phyloP scores from a whole-genome alignment of 2,888 invertebrate species.

The Homarus gammarus region DNA sequence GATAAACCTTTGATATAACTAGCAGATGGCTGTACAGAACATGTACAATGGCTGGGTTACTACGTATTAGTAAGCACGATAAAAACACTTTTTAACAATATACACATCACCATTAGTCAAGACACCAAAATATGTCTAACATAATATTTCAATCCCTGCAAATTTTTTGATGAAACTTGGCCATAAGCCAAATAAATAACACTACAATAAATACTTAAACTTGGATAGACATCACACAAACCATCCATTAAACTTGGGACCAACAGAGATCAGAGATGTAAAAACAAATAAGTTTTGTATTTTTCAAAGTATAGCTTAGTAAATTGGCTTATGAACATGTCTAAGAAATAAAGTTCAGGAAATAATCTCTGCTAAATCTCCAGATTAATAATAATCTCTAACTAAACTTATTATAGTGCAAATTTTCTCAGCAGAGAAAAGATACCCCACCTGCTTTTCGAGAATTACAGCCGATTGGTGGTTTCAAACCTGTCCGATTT shows the following conservation, averaged over 20 bases:
- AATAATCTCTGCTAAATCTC: slow-evolving; percentile 1
- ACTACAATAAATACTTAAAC: slow-evolving; percentile 37
- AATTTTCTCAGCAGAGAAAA: too few relatives aligned
- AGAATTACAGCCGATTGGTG: too few relatives aligned
- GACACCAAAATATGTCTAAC: slow-evolving; percentile 9
- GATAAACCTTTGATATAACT: slow-evolving; percentile 67
- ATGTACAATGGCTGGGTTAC: slow-evolving; percentile 50
- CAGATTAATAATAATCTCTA: neutral
- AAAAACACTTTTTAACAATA: slow-evolving; percentile 32
- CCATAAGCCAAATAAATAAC: slow-evolving; percentile 34
- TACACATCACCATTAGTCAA: slow-evolving; percentile 42
- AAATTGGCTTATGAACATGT: neutral
- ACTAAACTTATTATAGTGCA: neutral
- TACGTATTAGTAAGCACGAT: slow-evolving; percentile 57
- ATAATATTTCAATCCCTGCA: slow-evolving; percentile 43
- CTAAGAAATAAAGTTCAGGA: neutral
- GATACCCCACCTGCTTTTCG: too few relatives aligned
- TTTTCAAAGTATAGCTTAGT: slow-evolving; percentile 1
- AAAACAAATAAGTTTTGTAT: neutral
- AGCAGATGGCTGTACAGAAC: slow-evolving; percentile 47
- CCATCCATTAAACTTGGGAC: slow-evolving; percentile 28
- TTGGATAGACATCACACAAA: slow-evolving; percentile 30
- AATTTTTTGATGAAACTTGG: slow-evolving; percentile 31
- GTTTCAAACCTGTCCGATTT: too few relatives aligned
- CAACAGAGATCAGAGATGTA: slow-evolving; percentile 25